A percentile compares a stretch with the other conserved stretches of the same genome.
Evolutionary conservation across 2,888 invertebrate species (phyloP).

Genomic region (Caenorhabditis uteleia): DNA sequence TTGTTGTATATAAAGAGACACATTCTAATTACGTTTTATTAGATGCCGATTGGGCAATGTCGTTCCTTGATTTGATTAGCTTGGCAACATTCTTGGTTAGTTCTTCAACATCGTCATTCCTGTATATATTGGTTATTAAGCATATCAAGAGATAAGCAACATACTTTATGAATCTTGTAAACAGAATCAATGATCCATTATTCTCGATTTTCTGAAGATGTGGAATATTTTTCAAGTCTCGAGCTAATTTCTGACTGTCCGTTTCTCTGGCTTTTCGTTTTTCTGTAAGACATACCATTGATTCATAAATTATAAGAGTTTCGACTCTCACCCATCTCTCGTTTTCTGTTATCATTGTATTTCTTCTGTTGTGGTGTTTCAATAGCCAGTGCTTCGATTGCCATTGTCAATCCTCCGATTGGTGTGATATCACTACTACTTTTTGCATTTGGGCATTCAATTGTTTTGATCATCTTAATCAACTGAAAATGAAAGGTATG

Average conservation of each 20-base stretch:
- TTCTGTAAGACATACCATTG: neutral
- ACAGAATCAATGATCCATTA: constrained; percentile 19
- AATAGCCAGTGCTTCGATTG: constrained; percentile 26
- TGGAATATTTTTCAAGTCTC: neutral
- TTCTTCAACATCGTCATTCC: constrained; percentile 20
- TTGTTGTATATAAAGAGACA: neutral
- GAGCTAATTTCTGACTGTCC: no score
- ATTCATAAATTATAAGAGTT: neutral
- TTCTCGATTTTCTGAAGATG: constrained; percentile 10
- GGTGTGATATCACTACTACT: constrained; percentile 5
- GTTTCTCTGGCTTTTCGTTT: neutral
- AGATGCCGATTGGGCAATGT: constrained; percentile 9
- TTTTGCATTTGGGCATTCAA: neutral
- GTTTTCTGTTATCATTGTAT: constrained; percentile 3
- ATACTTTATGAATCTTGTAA: constrained; percentile 3
- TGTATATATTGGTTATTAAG: constrained; percentile 1
- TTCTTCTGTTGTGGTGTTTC: constrained; percentile 12
- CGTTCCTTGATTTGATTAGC: constrained; percentile 9
- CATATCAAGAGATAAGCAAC: neutral
- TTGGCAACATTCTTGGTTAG: constrained; percentile 11
- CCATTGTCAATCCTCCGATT: constrained; percentile 22
- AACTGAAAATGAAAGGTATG: constrained; percentile 10
- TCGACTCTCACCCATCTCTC: neutral
- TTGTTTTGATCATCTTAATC: neutral
- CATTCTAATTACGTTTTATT: constrained; percentile 11